phyloP scores from a whole-genome alignment of 2,797 vertebrate genomes.

The Aulostomus chinensis region DNA sequence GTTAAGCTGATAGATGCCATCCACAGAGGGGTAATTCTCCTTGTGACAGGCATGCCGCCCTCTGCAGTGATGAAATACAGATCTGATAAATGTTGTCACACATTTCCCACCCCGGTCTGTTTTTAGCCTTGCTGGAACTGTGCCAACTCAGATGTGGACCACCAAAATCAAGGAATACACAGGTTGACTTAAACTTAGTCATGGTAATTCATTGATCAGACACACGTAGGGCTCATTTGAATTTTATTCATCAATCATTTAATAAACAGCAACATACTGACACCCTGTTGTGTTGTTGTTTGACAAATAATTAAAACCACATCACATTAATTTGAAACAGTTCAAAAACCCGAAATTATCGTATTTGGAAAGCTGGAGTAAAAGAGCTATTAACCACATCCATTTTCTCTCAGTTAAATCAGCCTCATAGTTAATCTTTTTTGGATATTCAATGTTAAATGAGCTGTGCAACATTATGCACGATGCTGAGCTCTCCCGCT shows the following conservation, averaged over 20 bases:
- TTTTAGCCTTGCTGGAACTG: constrained; percentile 65
- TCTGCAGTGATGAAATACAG: constrained; percentile 57
- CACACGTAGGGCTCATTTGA: too few species aligned
- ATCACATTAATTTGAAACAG: too few species aligned
- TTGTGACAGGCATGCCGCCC: constrained; percentile 48
- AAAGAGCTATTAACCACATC: too few species aligned
- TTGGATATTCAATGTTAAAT: constrained; percentile 7
- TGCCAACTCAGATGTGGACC: constrained; percentile 24
- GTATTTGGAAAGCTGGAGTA: too few species aligned
- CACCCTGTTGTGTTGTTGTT: too few species aligned
- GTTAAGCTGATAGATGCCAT: constrained; percentile 69
- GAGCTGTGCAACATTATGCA: neutral
- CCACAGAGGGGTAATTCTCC: constrained; percentile 70
- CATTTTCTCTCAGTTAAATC: too few species aligned
- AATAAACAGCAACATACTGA: too few species aligned
- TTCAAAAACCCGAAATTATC: too few species aligned
- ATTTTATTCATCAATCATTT: too few species aligned
- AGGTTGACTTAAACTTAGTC: constrained; percentile 5
- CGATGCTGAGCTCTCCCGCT: constrained; percentile 1
- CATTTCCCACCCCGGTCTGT: constrained; percentile 42
- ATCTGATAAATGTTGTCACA: constrained; percentile 60
- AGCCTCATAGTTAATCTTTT: too few species aligned
- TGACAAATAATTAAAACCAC: too few species aligned
- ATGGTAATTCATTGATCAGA: too few species aligned
- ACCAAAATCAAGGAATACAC: constrained; percentile 22